Conservation (phyloP, 2,797 vertebrate genomes). For the Rhabdophis nuchalis region DNA sequence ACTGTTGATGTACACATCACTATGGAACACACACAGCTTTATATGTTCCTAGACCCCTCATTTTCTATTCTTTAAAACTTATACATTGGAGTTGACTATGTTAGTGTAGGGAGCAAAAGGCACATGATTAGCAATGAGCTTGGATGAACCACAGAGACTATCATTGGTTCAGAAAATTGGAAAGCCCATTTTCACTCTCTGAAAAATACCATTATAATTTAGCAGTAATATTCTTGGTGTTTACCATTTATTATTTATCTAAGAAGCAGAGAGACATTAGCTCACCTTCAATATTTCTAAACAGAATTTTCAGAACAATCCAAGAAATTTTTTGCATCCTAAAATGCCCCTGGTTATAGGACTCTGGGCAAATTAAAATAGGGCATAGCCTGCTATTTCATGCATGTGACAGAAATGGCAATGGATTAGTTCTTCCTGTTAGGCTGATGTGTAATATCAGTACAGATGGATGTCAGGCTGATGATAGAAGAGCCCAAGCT, state of each 20-base stretch:
- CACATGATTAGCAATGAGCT: too few relatives aligned
- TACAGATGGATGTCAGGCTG: slow-evolving; percentile 46
- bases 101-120: not conserved
- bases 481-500: slow-evolving; percentile 45
- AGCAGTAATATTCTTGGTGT: not conserved
- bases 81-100: not conserved
- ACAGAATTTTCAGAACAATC: not conserved
- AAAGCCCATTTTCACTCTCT: not conserved
- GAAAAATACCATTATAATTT: not conserved
- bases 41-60: not conserved
- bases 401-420: slow-evolving; percentile 39
- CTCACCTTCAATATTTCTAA: slow-evolving; percentile 1
- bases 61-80: not conserved
- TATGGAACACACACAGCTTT: not conserved
- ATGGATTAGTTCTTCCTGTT: slow-evolving; percentile 55
- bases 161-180: not conserved
- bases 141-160: too few relatives aligned
- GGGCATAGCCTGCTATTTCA: slow-evolving; percentile 10
- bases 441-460: slow-evolving; percentile 35
- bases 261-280: not conserved
- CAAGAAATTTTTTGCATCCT: not conserved
- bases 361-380: not conserved
- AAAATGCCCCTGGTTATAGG: not conserved
- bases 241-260: not conserved
- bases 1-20: not conserved